A percentile compares a stretch with the other conserved stretches of the same genome.
These are phyloP conservation scores for Cirrhinus mrigala DNA, from an alignment of 2,797 vertebrate species.

Conservation along the genomic window DNA sequence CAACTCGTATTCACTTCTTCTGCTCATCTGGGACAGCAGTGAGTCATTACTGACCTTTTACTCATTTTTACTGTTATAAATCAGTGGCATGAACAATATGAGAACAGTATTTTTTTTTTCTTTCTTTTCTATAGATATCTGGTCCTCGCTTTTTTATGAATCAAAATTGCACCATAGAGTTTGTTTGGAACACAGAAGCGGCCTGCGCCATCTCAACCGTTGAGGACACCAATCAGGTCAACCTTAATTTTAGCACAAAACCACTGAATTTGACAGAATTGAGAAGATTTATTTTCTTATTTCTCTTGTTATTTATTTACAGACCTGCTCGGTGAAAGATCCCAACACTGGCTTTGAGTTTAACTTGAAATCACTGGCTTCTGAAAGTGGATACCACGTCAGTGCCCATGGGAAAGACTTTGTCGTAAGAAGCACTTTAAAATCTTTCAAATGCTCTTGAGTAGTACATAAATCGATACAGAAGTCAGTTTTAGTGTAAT, in stretches of 20 bases:
- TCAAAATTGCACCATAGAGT: conserved; percentile 87
- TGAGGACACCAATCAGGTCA: conserved; percentile 79
- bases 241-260: conserved; percentile 18
- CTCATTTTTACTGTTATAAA: neutral
- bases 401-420: conserved; percentile 82
- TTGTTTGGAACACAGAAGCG: conserved; percentile 91
- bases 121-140: conserved; percentile 73
- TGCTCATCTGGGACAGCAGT: conserved; percentile 85
- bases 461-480: neutral
- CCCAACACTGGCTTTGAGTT: conserved; percentile 90
- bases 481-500: neutral
- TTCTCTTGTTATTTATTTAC: conserved; percentile 15
- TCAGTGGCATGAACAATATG: neutral
- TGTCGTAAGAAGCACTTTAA: conserved; percentile 75
- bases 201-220: conserved; percentile 87
- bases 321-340: conserved; percentile 88
- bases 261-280: neutral
- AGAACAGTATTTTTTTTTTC: neutral
- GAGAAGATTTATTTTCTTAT: conserved; percentile 9
- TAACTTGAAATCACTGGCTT: conserved; percentile 84
- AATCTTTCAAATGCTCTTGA: conserved; percentile 14
- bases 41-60: conserved; percentile 13
- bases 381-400: conserved; percentile 74
- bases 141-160: conserved; percentile 83
- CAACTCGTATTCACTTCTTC: conserved; percentile 86